Percentiles rank a stretch among this genome's conserved stretches.
phyloP scores from a whole-genome alignment of 2,113 vertebrate species.

The Procavia capensis region DNA sequence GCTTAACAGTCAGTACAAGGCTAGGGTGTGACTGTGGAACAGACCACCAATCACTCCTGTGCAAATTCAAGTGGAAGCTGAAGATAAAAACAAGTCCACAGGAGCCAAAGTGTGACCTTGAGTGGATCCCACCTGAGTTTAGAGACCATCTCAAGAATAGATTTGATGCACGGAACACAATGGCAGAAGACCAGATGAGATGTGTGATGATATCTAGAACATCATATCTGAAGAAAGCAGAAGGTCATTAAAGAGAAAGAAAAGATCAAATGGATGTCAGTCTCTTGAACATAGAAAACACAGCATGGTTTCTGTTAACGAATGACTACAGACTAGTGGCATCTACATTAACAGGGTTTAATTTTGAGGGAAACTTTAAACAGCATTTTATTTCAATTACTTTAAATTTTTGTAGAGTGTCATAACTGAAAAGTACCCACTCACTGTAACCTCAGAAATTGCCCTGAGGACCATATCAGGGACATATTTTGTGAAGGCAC shows the following conservation, averaged over 20 bases:
- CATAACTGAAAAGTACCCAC: background rate
- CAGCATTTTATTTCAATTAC: background rate
- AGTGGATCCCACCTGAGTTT: background rate
- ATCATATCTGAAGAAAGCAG: background rate
- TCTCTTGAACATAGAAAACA: background rate
- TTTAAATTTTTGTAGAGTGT: background rate
- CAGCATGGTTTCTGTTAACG: background rate
- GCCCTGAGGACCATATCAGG: background rate
- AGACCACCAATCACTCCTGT: background rate
- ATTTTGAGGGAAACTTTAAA: slow-evolving; percentile 27
- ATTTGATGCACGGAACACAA: background rate
- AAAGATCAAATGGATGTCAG: background rate
- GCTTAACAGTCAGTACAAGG: background rate
- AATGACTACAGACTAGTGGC: slow-evolving; percentile 13
- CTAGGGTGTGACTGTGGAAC: background rate
- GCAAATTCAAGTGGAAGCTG: background rate
- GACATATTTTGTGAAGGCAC: background rate
- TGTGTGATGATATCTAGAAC: background rate
- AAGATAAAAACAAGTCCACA: background rate
- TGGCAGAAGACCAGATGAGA: background rate
- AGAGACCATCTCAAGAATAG: background rate
- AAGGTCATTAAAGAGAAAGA: background rate
- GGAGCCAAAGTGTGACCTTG: background rate
- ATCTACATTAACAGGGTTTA: slow-evolving; percentile 54
- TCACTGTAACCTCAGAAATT: background rate